Evolutionary conservation across 2,888 invertebrate species (phyloP), one percentile per base, ranked within the genome.

Genomic region (Scotopteryx bipunctaria): DNA sequence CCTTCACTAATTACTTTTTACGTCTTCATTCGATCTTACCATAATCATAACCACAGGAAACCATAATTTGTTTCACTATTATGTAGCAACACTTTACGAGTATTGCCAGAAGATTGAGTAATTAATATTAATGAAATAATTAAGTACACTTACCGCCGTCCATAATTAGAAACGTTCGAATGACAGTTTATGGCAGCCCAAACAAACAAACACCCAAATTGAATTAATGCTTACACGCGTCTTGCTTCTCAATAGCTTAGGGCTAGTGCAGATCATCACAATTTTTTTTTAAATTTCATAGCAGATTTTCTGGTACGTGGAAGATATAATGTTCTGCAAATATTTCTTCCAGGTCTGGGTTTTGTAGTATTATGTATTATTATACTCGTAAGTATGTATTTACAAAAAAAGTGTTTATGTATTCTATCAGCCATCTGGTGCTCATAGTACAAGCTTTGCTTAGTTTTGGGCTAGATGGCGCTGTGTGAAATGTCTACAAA

Each of bases 221-320:
- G 59, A 62, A 60, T 62, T 54, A 59, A 62, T 64, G 55, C 57
- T 59, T 62, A 62, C 59, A 60, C 59, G 50, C 58, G 32, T 42
- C 40, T 57, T 37, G 25, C 31, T 33, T 51, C 40, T 49, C 35
- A 41, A 23, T 53, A 40, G 32, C 5, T 54, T 27, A 46, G 27
- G 40, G n/a, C 13, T 1, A 17, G 16, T 47, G 17, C 21, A 50
- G 36, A 59, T 41, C 16, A 43, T 43, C 38, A 25, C 14, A n/a
- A n/a, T n/a, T n/a, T n/a, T n/a, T n/a, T n/a, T n/a, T n/a, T n/a
- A n/a, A n/a, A n/a, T n/a, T n/a, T n/a, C n/a, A n/a, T n/a, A n/a
- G n/a, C n/a, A n/a, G n/a, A n/a, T n/a, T n/a, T n/a, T n/a, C n/a
- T n/a, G n/a, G n/a, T n/a, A n/a, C n/a, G n/a, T n/a, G n/a, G n/a